Evolutionary conservation across 2,113 vertebrate species (phyloP), one percentile per base, ranked within the genome.

Genomic region (Pantherophis guttatus): DNA sequence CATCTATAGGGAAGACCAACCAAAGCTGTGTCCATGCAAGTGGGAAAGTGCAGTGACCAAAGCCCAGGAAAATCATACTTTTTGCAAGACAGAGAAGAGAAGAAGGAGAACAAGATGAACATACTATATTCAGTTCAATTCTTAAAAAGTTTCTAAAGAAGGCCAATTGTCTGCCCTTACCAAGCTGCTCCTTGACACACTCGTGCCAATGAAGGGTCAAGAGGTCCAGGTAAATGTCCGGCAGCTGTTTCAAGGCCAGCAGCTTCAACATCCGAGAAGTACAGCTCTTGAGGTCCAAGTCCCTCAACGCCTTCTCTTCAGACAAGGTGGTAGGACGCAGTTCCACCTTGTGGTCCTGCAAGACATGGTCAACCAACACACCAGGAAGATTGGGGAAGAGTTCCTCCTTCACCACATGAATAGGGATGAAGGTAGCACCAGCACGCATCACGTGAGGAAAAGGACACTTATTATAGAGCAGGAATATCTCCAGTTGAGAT

Each of bases 321-420:
- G 99, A 98, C 2, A 99, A 98, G 0, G 99, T 99, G 29, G 99
- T 98, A 75, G 99, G 99, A 1, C 99, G 98, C 70, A 99, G 98
- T 95, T 99, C 98, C 85, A 99, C 98, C 8, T 97, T 98, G 96
- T 99, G 98, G 92, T 99, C 98, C 96, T 99, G 99, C 90, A 99
- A 97, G 39, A 99, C 98, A 8, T 98, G 98, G 97, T 99, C 99
- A 4, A 99, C 97, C 0, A 97, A 98, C 1, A 94, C 55, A 0
- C 98, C 97, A 0, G 98, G 97, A n/a, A 99, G 98, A n/a, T 96
- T 97, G 0, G 99, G 98, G 94, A 99, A 99, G 52, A 99, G 98
- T 87, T 98, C 97, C 96, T 99, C 98, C 96, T 99, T 99, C 96
- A 99, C 98, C 95, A 99, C 98, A 2, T 99, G 97, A 97, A 99